These are phyloP conservation scores for Ascaphus truei DNA, from an alignment of 2,113 vertebrate genomes.

Conservation along the genomic window DNA sequence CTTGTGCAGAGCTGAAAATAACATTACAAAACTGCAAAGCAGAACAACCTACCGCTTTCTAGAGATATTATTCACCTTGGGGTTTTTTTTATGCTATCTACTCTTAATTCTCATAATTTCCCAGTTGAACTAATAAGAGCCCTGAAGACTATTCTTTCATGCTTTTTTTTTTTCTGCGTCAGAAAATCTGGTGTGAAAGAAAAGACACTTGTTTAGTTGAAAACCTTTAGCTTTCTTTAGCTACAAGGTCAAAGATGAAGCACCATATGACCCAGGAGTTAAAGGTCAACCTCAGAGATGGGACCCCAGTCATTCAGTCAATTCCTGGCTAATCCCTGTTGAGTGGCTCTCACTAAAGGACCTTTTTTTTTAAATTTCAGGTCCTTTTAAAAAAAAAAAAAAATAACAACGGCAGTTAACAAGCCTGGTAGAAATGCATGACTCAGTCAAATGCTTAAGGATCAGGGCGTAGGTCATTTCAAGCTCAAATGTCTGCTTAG, in stretches of 20 bases:
- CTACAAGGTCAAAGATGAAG: constrained; percentile 47
- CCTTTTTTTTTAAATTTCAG: constrained; percentile 50
- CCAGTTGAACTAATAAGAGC: constrained; percentile 54
- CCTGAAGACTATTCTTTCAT: constrained; percentile 40
- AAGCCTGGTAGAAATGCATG: constrained; percentile 57
- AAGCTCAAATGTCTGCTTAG: constrained; percentile 42
- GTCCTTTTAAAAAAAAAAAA: constrained; percentile 32
- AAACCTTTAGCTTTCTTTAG: constrained; percentile 48
- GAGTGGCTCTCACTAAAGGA: constrained; percentile 52
- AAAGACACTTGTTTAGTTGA: constrained; percentile 40
- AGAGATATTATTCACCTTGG: constrained; percentile 44
- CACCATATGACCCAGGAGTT: constrained; percentile 36
- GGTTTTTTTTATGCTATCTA: constrained; percentile 56
- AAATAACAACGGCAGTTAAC: constrained; percentile 48
- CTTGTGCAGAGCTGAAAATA: too few relatives aligned
- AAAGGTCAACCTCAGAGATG: constrained; percentile 51
- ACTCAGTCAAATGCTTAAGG: constrained; percentile 56
- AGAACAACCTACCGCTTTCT: constrained; percentile 29
- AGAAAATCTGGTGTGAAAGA: not conserved
- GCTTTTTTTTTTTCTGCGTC: constrained; percentile 4
- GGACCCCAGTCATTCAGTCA: constrained; percentile 41
- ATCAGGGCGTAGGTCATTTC: constrained; percentile 42
- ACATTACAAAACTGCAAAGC: too few relatives aligned
- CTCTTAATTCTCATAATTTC: constrained; percentile 41
- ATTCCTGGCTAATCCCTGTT: constrained; percentile 50